Evolutionary conservation across 2,113 vertebrate genomes (phyloP), one percentile per base, ranked within the genome.

Genomic region (Oostethus manadensis): DNA sequence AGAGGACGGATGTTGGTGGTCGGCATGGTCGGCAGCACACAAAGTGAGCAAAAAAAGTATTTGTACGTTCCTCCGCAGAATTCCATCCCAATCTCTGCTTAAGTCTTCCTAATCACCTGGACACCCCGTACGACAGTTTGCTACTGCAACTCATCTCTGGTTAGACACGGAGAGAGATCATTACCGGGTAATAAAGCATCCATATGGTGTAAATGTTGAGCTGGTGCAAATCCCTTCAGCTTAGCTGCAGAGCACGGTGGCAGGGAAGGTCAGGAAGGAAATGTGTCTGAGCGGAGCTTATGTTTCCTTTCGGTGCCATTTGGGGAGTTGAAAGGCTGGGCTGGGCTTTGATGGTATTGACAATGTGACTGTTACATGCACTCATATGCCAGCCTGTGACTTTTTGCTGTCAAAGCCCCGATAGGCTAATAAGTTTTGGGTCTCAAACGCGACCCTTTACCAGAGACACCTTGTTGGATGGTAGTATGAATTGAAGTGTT

Each of bases 121-220:
- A 85, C 85, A 77, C 80, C 70, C 85, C 18, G 89, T 88, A 87
- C 78, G 69, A 60, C 79, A 80, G 78, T 84, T 85, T 88, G 88
- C 88, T 88, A 86, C 89, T 91, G 88, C 88, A 88, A 91, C 90
- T 90, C 88, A 91, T 90, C 89, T 90, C 90, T 88, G 86, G 88
- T 77, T 68, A 73, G 71, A 80, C 43, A 23, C 65, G 40, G 47
- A 73, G 68, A 92, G 82, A 89, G 87, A 88, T 91, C 79, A 91
- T 91, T 92, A 88, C 88, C 88, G 86, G 90, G 73, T 85, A 88
- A 82, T 90, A 85, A 91, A 91, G 91, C 89, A 92, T 93, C 93
- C 93, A 95, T 94, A 93, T 93, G 93, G 93, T 91, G 88, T 85
- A 91, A 92, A 89, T 88, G 89, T 91, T 92, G 89, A 91, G 88